Evolutionary conservation across 1,140 invertebrate genomes (phyloP).

Genomic region (Gryon sp.): DNA sequence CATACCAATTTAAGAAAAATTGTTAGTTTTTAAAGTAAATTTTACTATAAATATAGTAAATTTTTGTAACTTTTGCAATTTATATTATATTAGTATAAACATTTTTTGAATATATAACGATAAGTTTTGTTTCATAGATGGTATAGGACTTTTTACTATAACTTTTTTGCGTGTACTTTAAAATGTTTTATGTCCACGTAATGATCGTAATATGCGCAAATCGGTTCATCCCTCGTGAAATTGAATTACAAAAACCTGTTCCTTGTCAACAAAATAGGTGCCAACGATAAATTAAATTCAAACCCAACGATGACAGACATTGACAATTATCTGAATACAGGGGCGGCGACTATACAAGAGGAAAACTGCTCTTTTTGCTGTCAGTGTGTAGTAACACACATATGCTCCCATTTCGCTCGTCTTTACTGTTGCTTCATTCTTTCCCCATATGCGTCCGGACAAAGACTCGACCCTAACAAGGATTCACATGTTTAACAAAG

Average conservation of each 20-base stretch:
- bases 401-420: constrained; percentile 32
- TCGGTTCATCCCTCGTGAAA: constrained; percentile 6
- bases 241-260: constrained; percentile 33
- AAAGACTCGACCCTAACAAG: constrained; percentile 40
- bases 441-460: constrained; percentile 9
- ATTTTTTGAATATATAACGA: too few relatives aligned
- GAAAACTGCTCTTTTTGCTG: constrained; percentile 45
- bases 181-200: neutral
- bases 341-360: too few relatives aligned
- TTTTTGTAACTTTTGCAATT: too few relatives aligned
- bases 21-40: too few relatives aligned
- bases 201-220: constrained; percentile 9
- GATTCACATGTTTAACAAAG: constrained; percentile 33
- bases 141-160: too few relatives aligned
- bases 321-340: constrained; percentile 50
- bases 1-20: too few relatives aligned
- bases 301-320: constrained; percentile 36
- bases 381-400: constrained; percentile 16
- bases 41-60: too few relatives aligned
- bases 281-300: constrained; percentile 41
- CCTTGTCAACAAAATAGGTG: constrained; percentile 11
- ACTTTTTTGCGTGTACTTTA: too few relatives aligned
- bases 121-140: too few relatives aligned
- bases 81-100: too few relatives aligned
- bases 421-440: constrained; percentile 24